phyloP scores from a whole-genome alignment of 1,140 invertebrate species.

The Pseudomyrmex concolor region DNA sequence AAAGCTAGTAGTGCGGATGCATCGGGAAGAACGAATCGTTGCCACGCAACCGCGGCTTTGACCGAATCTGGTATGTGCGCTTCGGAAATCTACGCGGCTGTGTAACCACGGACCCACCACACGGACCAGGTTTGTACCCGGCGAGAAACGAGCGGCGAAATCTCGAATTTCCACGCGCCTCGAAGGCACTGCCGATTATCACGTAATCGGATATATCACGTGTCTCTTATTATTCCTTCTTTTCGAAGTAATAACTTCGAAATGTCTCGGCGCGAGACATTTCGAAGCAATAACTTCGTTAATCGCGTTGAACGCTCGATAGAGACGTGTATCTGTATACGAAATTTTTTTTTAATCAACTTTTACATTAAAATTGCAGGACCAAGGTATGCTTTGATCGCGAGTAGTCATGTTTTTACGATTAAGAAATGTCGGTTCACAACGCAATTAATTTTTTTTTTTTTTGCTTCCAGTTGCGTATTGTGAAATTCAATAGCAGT shows the following conservation, averaged over 20 bases:
- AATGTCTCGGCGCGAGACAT: not conserved
- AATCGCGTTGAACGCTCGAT: not conserved
- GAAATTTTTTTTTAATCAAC: not conserved
- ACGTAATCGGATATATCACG: constrained; percentile 32
- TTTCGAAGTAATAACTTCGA: too few species aligned
- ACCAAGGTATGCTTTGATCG: too few species aligned
- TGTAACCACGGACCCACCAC: not conserved
- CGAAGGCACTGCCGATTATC: constrained; percentile 44
- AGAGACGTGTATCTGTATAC: not conserved
- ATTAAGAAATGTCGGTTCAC: not conserved
- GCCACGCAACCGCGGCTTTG: constrained; percentile 51
- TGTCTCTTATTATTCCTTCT: not conserved
- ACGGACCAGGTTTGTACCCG: constrained; percentile 1
- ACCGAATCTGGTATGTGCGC: constrained; percentile 21
- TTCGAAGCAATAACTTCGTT: not conserved
- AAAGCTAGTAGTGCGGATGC: not conserved
- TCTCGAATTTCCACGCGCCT: constrained; percentile 28
- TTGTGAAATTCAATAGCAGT: constrained; percentile 39
- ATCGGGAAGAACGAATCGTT: constrained; percentile 48
- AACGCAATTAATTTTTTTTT: constrained; percentile 13
- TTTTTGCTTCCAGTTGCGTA: not conserved
- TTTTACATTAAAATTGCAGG: too few species aligned
- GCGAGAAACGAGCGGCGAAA: constrained; percentile 4
- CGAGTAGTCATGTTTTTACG: not conserved
- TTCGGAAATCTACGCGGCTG: constrained; percentile 14